phyloP scores from a whole-genome alignment of 2,888 invertebrate species.

The Elmis aenea region DNA sequence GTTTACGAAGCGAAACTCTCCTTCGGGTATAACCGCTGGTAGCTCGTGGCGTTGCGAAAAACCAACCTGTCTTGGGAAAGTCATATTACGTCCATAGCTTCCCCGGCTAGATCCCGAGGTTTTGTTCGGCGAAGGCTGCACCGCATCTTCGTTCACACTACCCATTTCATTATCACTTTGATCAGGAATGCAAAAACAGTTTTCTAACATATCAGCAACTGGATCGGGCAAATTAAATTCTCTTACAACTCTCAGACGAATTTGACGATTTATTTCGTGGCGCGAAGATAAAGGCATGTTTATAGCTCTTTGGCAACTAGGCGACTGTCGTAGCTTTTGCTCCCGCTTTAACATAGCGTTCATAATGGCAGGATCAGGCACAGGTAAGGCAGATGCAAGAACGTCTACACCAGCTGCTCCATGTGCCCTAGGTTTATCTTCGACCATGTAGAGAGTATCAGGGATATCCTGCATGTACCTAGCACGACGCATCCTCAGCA shows the following conservation, averaged over 20 bases:
- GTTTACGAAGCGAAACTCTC: slow-evolving; percentile 47
- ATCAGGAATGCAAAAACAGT: slow-evolving; percentile 41
- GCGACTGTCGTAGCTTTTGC: slow-evolving; percentile 73
- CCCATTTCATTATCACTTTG: slow-evolving; percentile 38
- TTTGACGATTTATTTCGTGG: slow-evolving; percentile 69
- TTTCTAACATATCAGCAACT: slow-evolving; percentile 72
- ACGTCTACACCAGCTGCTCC: slow-evolving; percentile 58
- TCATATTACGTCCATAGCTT: slow-evolving; percentile 56
- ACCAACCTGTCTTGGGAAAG: slow-evolving; percentile 53
- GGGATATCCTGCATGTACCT: slow-evolving; percentile 80
- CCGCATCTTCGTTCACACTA: slow-evolving; percentile 31
- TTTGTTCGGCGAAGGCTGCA: slow-evolving; percentile 46
- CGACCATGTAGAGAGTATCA: slow-evolving; percentile 89
- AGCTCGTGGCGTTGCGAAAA: slow-evolving; percentile 54
- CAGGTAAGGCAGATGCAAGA: slow-evolving; percentile 62
- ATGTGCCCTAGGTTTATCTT: slow-evolving; percentile 51
- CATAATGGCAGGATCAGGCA: slow-evolving; percentile 72
- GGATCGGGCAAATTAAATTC: slow-evolving; percentile 92
- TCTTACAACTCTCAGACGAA: slow-evolving; percentile 83
- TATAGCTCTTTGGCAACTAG: slow-evolving; percentile 75
- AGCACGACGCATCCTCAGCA: slow-evolving; percentile 55
- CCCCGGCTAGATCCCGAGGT: slow-evolving; percentile 33
- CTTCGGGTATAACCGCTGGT: slow-evolving; percentile 62
- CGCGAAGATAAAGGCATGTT: slow-evolving; percentile 70
- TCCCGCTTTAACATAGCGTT: slow-evolving; percentile 79